phyloP scores from a whole-genome alignment of 2,888 invertebrate genomes.

The Scrobipalpa atriplicella region DNA sequence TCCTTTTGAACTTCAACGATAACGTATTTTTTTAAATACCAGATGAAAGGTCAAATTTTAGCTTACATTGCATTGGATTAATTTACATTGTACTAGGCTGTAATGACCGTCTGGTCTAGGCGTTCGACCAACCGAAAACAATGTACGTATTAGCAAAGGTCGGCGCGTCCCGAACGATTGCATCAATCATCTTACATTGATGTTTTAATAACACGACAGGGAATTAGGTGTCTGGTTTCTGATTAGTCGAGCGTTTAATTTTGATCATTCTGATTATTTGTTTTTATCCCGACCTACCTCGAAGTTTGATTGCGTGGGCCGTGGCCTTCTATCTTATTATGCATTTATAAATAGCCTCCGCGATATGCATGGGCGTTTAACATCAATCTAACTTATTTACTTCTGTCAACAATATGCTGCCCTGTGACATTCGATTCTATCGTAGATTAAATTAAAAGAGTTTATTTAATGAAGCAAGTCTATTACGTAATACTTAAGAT shows the following conservation, averaged over 20 bases:
- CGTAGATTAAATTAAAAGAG: background rate
- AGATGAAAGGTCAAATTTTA: background rate
- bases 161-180: conserved; percentile 42
- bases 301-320: conserved; percentile 60
- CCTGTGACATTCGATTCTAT: conserved; percentile 20
- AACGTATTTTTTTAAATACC: conserved; percentile 5
- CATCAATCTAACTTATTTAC: conserved; percentile 52
- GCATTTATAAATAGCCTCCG: conserved; percentile 72
- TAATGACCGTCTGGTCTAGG: conserved; percentile 50
- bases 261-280: conserved; percentile 57
- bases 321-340: conserved; percentile 69
- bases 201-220: conserved; percentile 52
- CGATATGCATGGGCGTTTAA: conserved; percentile 49
- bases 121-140: conserved; percentile 51
- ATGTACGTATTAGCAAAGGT: conserved; percentile 51
- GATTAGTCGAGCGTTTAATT: conserved; percentile 46
- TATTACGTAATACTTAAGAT: conserved; percentile 10
- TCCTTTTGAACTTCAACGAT: conserved; percentile 24
- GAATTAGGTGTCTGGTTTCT: conserved; percentile 44
- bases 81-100: conserved; percentile 41
- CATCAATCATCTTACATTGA: conserved; percentile 54
- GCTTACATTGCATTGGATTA: conserved; percentile 20
- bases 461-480: too few relatives aligned
- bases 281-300: conserved; percentile 74
- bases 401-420: conserved; percentile 34